phyloP scores from a whole-genome alignment of 2,888 invertebrate genomes.

The Microctonus aethiopoides region DNA sequence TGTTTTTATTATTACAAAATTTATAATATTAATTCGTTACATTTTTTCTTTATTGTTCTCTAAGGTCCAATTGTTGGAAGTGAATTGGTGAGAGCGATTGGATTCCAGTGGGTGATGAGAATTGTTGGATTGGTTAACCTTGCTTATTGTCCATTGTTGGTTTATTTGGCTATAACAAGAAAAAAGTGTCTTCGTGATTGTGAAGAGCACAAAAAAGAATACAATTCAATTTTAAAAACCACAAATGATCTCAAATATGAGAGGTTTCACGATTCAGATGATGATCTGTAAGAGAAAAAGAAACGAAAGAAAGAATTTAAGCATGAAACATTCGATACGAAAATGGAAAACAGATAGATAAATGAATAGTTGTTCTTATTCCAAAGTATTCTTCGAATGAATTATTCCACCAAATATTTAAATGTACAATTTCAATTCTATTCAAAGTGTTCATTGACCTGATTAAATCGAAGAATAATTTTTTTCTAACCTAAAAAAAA shows the following conservation, averaged over 20 bases:
- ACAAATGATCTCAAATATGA: conserved; percentile 48
- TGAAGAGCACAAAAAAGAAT: conserved; percentile 49
- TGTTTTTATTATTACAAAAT: not conserved
- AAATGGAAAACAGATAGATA: not conserved
- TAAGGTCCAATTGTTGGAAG: conserved; percentile 82
- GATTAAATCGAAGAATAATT: not conserved
- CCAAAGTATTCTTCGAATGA: not conserved
- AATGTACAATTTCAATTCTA: not conserved
- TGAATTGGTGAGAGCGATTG: conserved; percentile 75
- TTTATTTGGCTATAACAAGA: conserved; percentile 64
- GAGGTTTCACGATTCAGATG: conserved; percentile 60
- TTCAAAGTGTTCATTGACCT: not conserved
- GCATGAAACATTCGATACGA: not conserved
- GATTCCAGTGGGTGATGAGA: conserved; percentile 81
- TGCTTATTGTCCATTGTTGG: conserved; percentile 75
- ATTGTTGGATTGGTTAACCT: conserved; percentile 78
- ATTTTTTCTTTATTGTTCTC: not conserved
- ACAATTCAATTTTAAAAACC: conserved; percentile 51
- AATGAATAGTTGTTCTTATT: not conserved
- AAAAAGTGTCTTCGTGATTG: conserved; percentile 44
- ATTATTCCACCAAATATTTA: not conserved
- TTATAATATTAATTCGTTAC: too few species aligned
- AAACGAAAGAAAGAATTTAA: not conserved
- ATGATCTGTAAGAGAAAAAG: conserved; percentile 52
- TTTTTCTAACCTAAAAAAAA: too few species aligned